Base-by-base conservation (phyloP, 2,113 vertebrate genomes). In the Notiomystis cincta region DNA sequence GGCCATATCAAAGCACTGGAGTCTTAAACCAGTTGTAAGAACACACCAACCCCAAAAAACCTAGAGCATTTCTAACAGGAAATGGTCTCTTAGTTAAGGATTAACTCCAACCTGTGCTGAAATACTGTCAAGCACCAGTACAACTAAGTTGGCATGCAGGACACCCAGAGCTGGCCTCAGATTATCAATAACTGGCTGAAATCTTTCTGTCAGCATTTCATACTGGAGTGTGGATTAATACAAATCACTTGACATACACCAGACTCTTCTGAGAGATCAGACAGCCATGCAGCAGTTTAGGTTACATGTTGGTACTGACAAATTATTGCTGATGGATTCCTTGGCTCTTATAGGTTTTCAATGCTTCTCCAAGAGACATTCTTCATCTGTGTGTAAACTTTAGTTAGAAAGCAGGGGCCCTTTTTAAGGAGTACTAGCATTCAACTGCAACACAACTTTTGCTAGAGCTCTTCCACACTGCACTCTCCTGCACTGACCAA, bases 291-390 rank as follows among this genome's bases (percentile, higher is more conserved):
- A 72, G 53, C 50, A 87, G 51, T 90, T 94, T 78, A 94, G 67
- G 50, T 83, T 93, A 90, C 30, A 25, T 6, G n/a, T 23, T 93
- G 64, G 79, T 83, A 90, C 75, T 60, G 82, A 91, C 65, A 91
- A 93, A 94, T 67, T 38, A 87, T 42, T 11, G 2, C 40, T 82
- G 61, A 85, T 56, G 85, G 71, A 95, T 78, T 93, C 82, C 75
- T 95, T 80, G 82, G 87, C 78, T 73, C 91, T 88, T 48, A 57
- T 14, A 94, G 53, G 73, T 95, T 93, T 93, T 76, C 81, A 96
- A 16, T 0, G 0, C 53, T 89, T 82, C 57, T 53, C 27, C 54
- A 78, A 27, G 53, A 89, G 57, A 40, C 83, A 72, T 89, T 94
- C 66, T 53, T 91, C 94, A 96, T 44, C 66, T 38, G 37, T 12